Evolutionary conservation across 2,888 invertebrate genomes (phyloP), one percentile per base, ranked within the genome.

Genomic region (Eupithecia subumbrata): DNA sequence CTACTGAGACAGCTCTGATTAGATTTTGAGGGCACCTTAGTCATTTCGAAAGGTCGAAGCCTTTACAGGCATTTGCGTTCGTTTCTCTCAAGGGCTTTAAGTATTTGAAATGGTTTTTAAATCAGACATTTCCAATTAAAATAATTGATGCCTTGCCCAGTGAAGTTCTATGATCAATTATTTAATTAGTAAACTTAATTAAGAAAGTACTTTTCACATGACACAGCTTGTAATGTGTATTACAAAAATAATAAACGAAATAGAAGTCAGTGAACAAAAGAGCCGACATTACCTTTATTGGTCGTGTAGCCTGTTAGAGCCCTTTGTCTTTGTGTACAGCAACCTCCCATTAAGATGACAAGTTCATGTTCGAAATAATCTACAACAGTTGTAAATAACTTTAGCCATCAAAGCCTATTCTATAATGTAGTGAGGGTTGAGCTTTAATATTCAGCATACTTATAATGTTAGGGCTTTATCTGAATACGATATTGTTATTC

Each of bases 351-450:
- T 70, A 66, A 76, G 66, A 74, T 69, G 34, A 69, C 63, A 71
- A 73, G 40, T 60, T 68, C 9, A n/a, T 22, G 16, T 60, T 60
- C 45, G 40, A 56, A 69, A 71, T 43, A 60, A 69, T 43, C 1
- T 25, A 72, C 30, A 64, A 60, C 56, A 67, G 70, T 67, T 72
- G 63, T 56, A 74, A 67, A 73, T 43, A 77, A 77, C 75, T 77
- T 77, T 75, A 5, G 0, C 75, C 71, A 71, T 77, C 52, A 72
- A 64, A 75, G 68, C 5, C 71, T 73, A 66, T 75, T 75, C 64
- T 71, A 72, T 76, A 74, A 76, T 76, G 73, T 64, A 73, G 68
- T 64, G 18, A 60, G 56, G 70, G 70, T 56, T 22, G 56, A 37
- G 56, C 52, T n/a, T 25, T 22, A 70, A 8, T 40, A 40, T 40